Conservation (phyloP, 2,797 vertebrate species). For the Mus caroli region DNA sequence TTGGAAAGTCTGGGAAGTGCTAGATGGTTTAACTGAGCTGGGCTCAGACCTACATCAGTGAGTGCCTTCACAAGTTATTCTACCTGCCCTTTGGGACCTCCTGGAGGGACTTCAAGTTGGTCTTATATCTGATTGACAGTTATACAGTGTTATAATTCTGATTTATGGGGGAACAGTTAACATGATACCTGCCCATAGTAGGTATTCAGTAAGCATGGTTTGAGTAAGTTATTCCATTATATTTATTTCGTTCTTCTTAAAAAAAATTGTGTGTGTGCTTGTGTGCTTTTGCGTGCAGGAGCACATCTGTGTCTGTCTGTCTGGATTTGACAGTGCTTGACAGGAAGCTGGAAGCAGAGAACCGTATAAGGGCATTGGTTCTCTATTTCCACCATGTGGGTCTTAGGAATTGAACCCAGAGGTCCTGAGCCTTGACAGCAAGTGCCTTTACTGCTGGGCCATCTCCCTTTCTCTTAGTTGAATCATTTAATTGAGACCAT, state of each 20-base stretch:
- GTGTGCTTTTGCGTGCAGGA: not conserved
- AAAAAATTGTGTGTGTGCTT: not conserved
- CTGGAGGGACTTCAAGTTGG: not conserved
- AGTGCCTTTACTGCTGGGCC: not conserved
- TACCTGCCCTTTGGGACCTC: not conserved
- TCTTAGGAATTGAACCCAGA: not conserved
- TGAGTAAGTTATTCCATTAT: conserved; percentile 11
- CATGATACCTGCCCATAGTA: not conserved
- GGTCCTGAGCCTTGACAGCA: not conserved
- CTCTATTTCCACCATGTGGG: not conserved
- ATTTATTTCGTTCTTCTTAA: not conserved
- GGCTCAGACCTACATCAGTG: not conserved
- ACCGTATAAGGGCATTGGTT: not conserved
- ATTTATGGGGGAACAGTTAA: not conserved
- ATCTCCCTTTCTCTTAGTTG: not conserved
- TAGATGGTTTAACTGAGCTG: not conserved
- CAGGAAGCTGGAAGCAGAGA: not conserved
- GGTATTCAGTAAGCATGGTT: conserved; percentile 24
- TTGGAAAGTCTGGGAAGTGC: not conserved
- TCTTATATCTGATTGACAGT: not conserved
- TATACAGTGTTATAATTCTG: conserved; percentile 31
- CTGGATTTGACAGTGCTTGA: not conserved
- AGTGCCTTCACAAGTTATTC: not conserved
- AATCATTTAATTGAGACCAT: conserved; percentile 2
- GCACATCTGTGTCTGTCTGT: not conserved